Evolutionary conservation across 92 coral and sea anemone genomes (phyloP).

Genomic region (Epizoanthus illoricatus): DNA sequence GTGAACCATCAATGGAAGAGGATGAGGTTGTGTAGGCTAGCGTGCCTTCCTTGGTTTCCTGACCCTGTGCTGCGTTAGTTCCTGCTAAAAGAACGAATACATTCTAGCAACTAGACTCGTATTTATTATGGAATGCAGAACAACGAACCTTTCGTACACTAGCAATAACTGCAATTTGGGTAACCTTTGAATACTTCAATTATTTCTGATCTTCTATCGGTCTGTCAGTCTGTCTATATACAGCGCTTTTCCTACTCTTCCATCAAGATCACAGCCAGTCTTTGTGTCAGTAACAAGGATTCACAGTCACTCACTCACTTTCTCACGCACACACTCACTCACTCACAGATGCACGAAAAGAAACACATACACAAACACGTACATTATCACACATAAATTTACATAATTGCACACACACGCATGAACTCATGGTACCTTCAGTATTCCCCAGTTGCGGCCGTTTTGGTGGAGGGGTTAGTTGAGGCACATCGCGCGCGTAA

Average conservation of each 20-base stretch:
- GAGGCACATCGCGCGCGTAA: not conserved
- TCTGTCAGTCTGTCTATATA: too few species aligned
- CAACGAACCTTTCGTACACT: too few species aligned
- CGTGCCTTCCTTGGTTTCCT: conserved; percentile 13
- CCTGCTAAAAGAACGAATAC: not conserved
- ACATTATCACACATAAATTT: not conserved
- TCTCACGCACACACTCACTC: too few species aligned
- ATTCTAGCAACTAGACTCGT: not conserved
- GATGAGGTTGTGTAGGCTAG: conserved; percentile 15
- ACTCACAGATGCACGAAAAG: too few species aligned
- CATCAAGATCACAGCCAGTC: too few species aligned
- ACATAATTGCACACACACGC: not conserved
- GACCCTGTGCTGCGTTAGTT: not conserved
- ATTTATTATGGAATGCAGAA: not conserved
- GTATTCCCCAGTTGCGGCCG: not conserved
- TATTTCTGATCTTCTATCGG: too few species aligned
- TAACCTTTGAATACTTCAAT: too few species aligned
- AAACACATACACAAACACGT: not conserved
- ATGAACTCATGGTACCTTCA: not conserved
- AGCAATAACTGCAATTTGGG: too few species aligned
- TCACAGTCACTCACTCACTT: too few species aligned
- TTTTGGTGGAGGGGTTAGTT: conserved; percentile 35
- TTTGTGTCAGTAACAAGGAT: too few species aligned
- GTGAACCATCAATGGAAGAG: conserved; percentile 20
- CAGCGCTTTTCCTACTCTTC: too few species aligned